Percentiles rank a stretch among this genome's conserved stretches.
These are phyloP conservation scores for Platycnemis pennipes DNA, from an alignment of 2,888 invertebrate species.

Conservation along the genomic window DNA sequence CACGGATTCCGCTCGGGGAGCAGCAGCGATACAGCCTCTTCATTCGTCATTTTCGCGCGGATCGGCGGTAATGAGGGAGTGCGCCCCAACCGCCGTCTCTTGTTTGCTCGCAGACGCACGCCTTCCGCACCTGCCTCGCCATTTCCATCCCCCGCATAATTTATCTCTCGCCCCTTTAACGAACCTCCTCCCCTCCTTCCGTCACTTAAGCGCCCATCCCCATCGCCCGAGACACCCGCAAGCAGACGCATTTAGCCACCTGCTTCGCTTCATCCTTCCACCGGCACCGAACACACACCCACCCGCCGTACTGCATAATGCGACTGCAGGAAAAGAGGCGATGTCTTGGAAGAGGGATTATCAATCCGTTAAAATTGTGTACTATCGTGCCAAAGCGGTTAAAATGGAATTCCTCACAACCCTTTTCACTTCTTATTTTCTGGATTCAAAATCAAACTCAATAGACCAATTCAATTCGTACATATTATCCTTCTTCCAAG, in stretches of 20 bases:
- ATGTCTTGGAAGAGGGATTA: no score
- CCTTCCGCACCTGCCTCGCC: not conserved
- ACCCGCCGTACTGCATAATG: not conserved
- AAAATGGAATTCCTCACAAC: no score
- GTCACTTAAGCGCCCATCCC: not conserved
- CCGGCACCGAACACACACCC: not conserved
- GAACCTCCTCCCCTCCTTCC: not conserved
- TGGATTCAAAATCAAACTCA: no score
- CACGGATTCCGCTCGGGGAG: not conserved
- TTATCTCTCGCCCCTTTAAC: slow-evolving; percentile 17
- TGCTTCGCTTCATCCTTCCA: not conserved
- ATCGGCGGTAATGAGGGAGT: not conserved
- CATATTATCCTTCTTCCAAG: no score
- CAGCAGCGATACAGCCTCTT: not conserved
- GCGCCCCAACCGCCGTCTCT: not conserved
- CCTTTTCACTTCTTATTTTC: no score
- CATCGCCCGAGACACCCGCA: no score
- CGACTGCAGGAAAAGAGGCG: no score
- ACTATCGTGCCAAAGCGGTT: no score
- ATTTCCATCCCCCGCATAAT: not conserved
- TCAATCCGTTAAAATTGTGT: no score
- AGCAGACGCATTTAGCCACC: no score
- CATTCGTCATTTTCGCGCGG: slow-evolving; percentile 6
- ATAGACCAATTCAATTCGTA: no score
- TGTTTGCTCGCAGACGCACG: not conserved